Evolutionary conservation across 1,140 invertebrate species (phyloP), one percentile per base, ranked within the genome.

Genomic region (Drosophila equinoxialis): DNA sequence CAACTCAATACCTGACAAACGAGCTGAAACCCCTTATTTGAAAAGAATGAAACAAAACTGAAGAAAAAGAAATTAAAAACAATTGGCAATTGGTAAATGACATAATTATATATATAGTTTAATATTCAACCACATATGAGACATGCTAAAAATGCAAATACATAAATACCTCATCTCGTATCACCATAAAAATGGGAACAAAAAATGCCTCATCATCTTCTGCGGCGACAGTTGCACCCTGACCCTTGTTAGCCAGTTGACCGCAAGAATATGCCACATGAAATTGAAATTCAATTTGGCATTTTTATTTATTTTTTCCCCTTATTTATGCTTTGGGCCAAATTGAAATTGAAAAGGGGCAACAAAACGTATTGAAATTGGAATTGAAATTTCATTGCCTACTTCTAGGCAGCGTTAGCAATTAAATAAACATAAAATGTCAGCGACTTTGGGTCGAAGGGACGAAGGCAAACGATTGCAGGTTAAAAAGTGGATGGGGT

Each of bases 351-450:
- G 54, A 87, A 84, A 80, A 51, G 10, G 17, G 45, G 8, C 17
- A 51, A 51, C 37, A 51, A 23, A 51, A 48, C 45, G 45, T 51
- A 82, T 66, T 79, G 67, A 70, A 80, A 89, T 65, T 72, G 73
- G 77, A 80, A 83, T 87, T 87, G 76, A 77, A 79, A 76, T 68
- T 79, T 74, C 54, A 87, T 87, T 89, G 71, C 60, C 37, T 33
- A 63, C 20, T 63, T 63, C 39, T 63, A 48, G 42, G 39, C 61
- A 42, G 66, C 80, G 80, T 33, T 58, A 39, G 63, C 84, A 89
- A 75, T 81, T 86, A 86, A 86, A 86, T 79, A 86, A 79, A 71
- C 84, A 89, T 89, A 80, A 87, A 87, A 80, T 77, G 73, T 77
- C 73, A 82, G 65, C 68, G 83, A 87, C 76, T 75, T 83, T 66